Evolutionary conservation across 2,113 vertebrate genomes (phyloP).

Genomic region (Notothenia coriiceps): DNA sequence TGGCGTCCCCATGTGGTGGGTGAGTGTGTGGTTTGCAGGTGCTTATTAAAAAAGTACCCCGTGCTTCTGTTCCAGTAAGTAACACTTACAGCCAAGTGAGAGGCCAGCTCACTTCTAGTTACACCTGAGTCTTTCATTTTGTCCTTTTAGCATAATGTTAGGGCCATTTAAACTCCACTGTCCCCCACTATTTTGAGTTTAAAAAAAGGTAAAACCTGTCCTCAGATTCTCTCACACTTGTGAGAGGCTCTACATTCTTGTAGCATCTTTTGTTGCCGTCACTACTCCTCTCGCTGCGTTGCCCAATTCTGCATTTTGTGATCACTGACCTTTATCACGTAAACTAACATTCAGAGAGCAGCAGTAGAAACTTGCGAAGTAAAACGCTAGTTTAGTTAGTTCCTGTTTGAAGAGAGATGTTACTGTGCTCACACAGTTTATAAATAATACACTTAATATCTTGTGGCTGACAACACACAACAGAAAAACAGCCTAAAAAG

Average conservation of each 20-base stretch:
- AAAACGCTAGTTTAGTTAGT: background rate
- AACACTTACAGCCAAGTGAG: background rate
- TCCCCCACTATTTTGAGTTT: background rate
- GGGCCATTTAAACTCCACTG: background rate
- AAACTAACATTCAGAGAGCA: slow-evolving; percentile 3
- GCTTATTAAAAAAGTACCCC: slow-evolving; percentile 32
- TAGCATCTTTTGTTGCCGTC: background rate
- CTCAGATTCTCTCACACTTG: background rate
- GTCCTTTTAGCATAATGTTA: background rate
- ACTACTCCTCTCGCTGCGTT: too few species aligned
- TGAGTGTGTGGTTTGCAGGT: slow-evolving; percentile 3
- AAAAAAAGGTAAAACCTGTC: background rate
- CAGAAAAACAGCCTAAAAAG: background rate
- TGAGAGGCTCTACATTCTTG: too few species aligned
- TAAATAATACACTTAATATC: background rate
- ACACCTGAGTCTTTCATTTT: background rate
- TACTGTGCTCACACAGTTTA: background rate
- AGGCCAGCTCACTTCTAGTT: background rate
- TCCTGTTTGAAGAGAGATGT: background rate
- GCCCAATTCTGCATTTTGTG: background rate
- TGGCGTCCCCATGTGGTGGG: background rate
- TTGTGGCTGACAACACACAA: background rate
- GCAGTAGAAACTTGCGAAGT: background rate
- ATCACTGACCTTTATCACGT: slow-evolving; percentile 14
- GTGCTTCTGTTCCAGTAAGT: slow-evolving; percentile 32